phyloP scores from a whole-genome alignment of 1,140 invertebrate genomes.

The Bombus superbus region DNA sequence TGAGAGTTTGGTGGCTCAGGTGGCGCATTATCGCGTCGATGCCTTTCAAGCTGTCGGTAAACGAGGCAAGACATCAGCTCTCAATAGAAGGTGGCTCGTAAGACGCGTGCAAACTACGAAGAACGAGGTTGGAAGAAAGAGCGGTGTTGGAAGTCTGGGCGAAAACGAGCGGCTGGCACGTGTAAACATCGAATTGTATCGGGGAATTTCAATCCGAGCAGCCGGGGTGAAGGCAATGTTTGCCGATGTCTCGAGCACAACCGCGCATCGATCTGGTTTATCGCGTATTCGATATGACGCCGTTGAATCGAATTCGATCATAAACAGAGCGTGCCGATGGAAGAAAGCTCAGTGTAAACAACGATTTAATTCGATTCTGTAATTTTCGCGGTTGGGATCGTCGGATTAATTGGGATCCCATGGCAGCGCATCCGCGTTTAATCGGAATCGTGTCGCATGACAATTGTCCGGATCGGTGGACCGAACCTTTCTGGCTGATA shows the following conservation, averaged over 20 bases:
- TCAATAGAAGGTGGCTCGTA: neutral
- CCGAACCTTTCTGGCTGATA: neutral
- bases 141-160: neutral
- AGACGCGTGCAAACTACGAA: neutral
- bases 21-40: constrained; percentile 20
- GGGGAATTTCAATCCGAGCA: constrained; percentile 55
- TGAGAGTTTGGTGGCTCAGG: constrained; percentile 13
- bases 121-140: neutral
- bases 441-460: constrained; percentile 28
- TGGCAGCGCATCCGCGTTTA: neutral
- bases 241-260: constrained; percentile 34
- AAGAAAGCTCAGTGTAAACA: constrained; percentile 66
- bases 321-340: constrained; percentile 54
- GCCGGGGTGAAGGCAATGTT: constrained; percentile 49
- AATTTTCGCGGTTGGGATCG: constrained; percentile 48
- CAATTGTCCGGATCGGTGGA: neutral
- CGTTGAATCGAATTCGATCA: constrained; percentile 67
- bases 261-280: neutral
- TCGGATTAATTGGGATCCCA: constrained; percentile 47
- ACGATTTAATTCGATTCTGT: constrained; percentile 64
- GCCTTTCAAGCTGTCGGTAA: neutral
- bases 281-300: constrained; percentile 14
- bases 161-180: constrained; percentile 13
- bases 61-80: constrained; percentile 10
- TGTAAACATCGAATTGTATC: constrained; percentile 32